Conservation (phyloP, 2,113 vertebrate species). For the Potamarius usumacintae region DNA sequence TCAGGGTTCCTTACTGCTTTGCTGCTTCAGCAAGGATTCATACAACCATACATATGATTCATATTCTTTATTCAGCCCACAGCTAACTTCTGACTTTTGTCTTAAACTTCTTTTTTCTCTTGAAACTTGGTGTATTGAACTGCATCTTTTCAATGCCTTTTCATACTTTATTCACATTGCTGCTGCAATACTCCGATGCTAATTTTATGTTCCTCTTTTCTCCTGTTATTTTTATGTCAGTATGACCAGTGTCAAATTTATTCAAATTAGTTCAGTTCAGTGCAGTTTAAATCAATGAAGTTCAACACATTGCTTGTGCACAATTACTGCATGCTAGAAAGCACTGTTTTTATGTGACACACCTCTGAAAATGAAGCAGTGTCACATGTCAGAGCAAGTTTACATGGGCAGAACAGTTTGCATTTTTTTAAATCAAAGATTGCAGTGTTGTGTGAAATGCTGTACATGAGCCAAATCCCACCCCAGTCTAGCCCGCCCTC, state of each 20-base stretch:
- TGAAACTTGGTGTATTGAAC: neutral
- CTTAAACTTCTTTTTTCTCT: neutral
- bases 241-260: too few species aligned
- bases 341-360: slow-evolving; percentile 2
- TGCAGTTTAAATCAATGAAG: neutral
- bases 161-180: neutral
- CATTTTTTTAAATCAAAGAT: neutral
- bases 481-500: neutral
- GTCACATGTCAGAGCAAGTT: slow-evolving; percentile 27
- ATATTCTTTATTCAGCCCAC: neutral
- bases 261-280: neutral
- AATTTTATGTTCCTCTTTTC: neutral
- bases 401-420: neutral
- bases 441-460: slow-evolving; percentile 2
- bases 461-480: slow-evolving; percentile 40
- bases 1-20: neutral
- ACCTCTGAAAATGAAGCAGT: neutral
- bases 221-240: neutral
- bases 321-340: neutral
- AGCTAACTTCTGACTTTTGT: neutral
- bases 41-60: neutral
- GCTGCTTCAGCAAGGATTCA: neutral
- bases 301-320: neutral
- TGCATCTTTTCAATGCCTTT: neutral
- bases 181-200: neutral